These are phyloP conservation scores for Baccha elongata DNA, from an alignment of 2,888 invertebrate species.

Conservation along the genomic window DNA sequence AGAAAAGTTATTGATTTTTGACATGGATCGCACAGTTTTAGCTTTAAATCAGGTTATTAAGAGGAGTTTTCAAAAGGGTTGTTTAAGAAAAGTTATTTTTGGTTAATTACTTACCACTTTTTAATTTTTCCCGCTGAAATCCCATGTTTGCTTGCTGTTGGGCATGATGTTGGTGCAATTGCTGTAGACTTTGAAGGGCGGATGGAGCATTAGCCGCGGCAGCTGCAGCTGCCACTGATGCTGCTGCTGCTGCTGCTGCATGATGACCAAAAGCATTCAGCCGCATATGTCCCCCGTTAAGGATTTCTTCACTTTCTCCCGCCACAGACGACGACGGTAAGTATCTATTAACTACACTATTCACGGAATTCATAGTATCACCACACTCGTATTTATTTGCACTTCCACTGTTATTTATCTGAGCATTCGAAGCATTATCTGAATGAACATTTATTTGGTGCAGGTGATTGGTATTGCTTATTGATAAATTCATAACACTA, in stretches of 20 bases:
- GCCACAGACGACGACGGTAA: conserved; percentile 58
- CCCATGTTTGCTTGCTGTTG: conserved; percentile 79
- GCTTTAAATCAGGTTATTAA: too few species aligned
- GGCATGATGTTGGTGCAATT: conserved; percentile 82
- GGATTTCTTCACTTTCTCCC: conserved; percentile 68
- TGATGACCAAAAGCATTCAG: conserved; percentile 74
- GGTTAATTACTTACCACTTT: conserved; percentile 79
- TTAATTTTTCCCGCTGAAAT: conserved; percentile 80
- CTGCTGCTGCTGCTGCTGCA: conserved; percentile 77
- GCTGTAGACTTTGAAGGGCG: conserved; percentile 82
- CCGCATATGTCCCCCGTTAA: conserved; percentile 68
- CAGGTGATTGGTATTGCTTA: conserved; percentile 76
- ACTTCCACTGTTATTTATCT: conserved; percentile 63
- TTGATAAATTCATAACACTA: conserved; percentile 82
- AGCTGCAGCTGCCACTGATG: conserved; percentile 77
- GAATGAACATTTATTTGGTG: conserved; percentile 33
- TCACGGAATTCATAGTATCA: conserved; percentile 77
- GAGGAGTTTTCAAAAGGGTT: too few species aligned
- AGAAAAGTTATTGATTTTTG: too few species aligned
- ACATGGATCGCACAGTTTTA: too few species aligned
- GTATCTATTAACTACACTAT: conserved; percentile 74
- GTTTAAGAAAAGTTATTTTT: too few species aligned
- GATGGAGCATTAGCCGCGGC: conserved; percentile 78
- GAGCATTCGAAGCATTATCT: conserved; percentile 14
- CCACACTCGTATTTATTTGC: conserved; percentile 81